A percentile compares a stretch with the other conserved stretches of the same genome.
Evolutionary conservation across 2,113 vertebrate genomes (phyloP).

Genomic region (Euleptes europaea): DNA sequence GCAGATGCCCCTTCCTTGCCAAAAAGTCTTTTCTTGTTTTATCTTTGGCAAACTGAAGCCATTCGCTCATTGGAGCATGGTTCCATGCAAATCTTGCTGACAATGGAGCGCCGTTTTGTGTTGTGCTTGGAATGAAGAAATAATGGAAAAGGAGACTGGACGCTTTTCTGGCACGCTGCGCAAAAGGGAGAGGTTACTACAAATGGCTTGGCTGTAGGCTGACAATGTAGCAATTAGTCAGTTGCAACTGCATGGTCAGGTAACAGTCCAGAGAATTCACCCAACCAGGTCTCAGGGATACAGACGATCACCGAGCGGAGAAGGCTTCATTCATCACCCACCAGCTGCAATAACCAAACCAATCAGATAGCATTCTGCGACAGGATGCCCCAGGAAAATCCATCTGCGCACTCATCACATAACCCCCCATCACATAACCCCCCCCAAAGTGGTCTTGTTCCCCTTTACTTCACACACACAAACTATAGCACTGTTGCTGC

Average conservation of each 20-base stretch:
- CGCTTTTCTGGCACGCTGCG: slow-evolving; percentile 55
- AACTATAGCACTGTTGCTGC: too few relatives aligned
- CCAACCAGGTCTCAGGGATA: not conserved
- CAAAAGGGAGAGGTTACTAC: too few relatives aligned
- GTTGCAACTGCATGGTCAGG: too few relatives aligned
- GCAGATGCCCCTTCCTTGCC: not conserved
- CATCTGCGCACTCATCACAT: too few relatives aligned
- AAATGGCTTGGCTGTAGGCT: slow-evolving; percentile 54
- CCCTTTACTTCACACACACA: too few relatives aligned
- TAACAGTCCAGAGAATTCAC: not conserved
- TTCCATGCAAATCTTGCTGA: not conserved
- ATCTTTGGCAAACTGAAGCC: slow-evolving; percentile 45
- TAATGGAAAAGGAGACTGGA: slow-evolving; percentile 60
- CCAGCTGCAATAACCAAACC: not conserved
- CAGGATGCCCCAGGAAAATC: not conserved
- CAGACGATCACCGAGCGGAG: not conserved
- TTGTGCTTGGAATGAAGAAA: slow-evolving; percentile 51
- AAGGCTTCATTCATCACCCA: not conserved
- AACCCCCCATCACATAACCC: too few relatives aligned
- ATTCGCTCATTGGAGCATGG: not conserved
- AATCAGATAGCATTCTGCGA: slow-evolving; percentile 3
- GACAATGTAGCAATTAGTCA: not conserved
- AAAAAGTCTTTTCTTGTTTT: slow-evolving; percentile 11
- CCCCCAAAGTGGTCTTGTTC: too few relatives aligned
- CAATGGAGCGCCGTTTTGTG: not conserved